Conservation (phyloP, 2,797 vertebrate genomes). For the Phataginus tricuspis region DNA sequence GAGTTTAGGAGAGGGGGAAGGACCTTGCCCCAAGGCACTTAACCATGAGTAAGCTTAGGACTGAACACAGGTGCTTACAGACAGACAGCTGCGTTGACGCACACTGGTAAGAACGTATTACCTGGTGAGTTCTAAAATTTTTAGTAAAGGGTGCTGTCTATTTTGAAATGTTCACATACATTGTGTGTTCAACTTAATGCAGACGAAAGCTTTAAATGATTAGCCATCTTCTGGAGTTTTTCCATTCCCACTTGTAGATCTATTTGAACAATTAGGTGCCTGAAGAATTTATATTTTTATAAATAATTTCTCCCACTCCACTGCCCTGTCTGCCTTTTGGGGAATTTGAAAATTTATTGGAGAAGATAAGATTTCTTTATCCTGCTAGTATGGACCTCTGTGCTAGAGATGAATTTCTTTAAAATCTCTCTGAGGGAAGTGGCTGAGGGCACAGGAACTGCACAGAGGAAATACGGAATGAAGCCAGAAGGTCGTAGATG, state of each 20-base stretch:
- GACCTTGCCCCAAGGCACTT: not conserved
- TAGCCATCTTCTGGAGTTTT: slow-evolving; percentile 6
- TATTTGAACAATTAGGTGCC: not conserved
- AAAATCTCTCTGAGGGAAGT: not conserved
- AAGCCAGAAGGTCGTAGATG: not conserved
- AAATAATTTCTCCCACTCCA: not conserved
- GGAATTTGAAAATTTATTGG: not conserved
- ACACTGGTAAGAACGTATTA: not conserved
- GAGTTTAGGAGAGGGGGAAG: not conserved
- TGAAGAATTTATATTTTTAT: not conserved
- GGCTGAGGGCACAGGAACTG: not conserved
- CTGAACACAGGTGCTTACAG: not conserved
- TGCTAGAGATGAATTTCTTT: not conserved
- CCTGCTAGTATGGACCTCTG: not conserved
- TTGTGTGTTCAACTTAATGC: not conserved
- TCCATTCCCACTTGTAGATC: not conserved
- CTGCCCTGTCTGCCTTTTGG: not conserved
- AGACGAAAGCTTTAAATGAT: not conserved
- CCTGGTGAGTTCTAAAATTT: not conserved
- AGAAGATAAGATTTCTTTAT: not conserved
- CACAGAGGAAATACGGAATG: not conserved
- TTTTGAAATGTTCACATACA: not conserved
- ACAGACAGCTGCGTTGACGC: not conserved
- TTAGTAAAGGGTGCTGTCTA: not conserved
- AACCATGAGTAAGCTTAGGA: not conserved